These are phyloP conservation scores for Lynx canadensis DNA, from an alignment of 2,113 vertebrate genomes.

Conservation along the genomic window DNA sequence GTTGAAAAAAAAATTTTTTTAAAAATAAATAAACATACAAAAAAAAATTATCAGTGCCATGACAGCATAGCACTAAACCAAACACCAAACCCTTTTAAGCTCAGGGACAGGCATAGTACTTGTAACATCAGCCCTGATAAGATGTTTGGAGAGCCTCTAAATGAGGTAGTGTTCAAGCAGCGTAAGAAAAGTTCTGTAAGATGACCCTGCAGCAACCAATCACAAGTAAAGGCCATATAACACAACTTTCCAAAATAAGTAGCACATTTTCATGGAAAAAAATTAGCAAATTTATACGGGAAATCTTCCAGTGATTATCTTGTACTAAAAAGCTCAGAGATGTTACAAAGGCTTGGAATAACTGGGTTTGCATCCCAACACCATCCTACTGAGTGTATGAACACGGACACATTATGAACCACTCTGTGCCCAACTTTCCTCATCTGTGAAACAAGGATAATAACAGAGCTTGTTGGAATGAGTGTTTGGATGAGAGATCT, in stretches of 20 bases:
- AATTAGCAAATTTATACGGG: neutral
- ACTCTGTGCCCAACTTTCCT: neutral
- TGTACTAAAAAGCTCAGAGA: neutral
- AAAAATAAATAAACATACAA: too few species aligned
- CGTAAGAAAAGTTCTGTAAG: too few species aligned
- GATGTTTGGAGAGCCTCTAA: neutral
- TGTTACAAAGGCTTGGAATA: neutral
- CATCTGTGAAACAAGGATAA: neutral
- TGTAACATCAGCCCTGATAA: too few species aligned
- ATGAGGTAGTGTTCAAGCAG: too few species aligned
- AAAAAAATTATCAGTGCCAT: neutral
- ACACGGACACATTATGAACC: neutral
- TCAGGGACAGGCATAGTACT: too few species aligned
- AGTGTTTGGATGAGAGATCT: neutral
- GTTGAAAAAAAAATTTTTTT: too few species aligned
- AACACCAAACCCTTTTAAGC: neutral
- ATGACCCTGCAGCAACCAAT: too few species aligned
- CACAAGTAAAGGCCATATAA: neutral
- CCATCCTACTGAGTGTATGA: accelerated
- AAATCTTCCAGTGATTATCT: neutral
- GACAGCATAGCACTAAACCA: neutral
- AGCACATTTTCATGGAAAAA: neutral
- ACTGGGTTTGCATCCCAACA: neutral
- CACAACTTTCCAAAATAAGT: neutral
- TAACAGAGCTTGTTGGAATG: neutral